Percentiles rank a stretch among this genome's conserved stretches.
Conservation (phyloP, 2,797 vertebrate species). For the Oophaga sylvatica region DNA sequence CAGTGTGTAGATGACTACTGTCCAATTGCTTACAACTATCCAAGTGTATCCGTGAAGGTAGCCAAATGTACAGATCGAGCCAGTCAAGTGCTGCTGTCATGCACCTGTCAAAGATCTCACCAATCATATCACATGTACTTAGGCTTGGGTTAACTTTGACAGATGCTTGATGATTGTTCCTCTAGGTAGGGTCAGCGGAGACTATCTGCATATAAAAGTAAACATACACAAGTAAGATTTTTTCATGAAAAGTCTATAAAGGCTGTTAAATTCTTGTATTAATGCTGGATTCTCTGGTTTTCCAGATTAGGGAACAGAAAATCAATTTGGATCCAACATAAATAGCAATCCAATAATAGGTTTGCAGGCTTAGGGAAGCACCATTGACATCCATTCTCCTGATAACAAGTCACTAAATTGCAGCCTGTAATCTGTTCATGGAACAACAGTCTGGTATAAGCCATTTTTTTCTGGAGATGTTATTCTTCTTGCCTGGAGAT, state of each 20-base stretch:
- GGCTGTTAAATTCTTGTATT: neutral
- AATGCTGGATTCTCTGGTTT: neutral
- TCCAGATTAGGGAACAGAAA: neutral
- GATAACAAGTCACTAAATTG: too few species aligned
- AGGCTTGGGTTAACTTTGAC: too few species aligned
- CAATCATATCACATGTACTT: neutral
- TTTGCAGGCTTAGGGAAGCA: too few species aligned
- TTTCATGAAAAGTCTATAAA: neutral
- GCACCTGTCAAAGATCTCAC: slow-evolving; percentile 7
- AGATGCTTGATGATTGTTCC: neutral
- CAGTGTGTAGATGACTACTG: neutral
- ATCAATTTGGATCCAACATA: neutral
- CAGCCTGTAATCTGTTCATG: too few species aligned
- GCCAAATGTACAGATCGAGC: neutral
- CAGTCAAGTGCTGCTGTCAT: neutral
- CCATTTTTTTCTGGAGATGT: too few species aligned
- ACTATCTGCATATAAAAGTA: neutral
- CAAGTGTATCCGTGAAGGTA: neutral
- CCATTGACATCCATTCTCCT: too few species aligned
- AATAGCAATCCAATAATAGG: neutral
- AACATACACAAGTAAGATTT: neutral
- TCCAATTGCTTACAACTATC: neutral
- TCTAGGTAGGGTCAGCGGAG: neutral
- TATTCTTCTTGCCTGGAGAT: too few species aligned
- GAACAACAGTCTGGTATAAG: too few species aligned